Conservation (phyloP, 1,140 invertebrate genomes). For the Drosophila santomea region DNA sequence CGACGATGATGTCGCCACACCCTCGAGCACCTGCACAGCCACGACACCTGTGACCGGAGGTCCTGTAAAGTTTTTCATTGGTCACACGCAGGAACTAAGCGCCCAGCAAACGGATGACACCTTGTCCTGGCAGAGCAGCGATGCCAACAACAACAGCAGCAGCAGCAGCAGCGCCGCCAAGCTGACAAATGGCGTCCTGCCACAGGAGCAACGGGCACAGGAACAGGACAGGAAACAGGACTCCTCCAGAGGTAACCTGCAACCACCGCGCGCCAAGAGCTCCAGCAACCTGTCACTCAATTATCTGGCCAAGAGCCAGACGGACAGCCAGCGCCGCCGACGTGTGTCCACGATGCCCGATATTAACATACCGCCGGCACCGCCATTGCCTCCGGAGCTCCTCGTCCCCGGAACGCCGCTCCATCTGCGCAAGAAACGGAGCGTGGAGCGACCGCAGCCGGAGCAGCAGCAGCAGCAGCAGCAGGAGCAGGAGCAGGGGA, state of each 20-base stretch:
- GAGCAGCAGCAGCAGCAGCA: not conserved
- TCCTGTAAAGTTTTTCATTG: conserved; percentile 82
- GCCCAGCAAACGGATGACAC: conserved; percentile 59
- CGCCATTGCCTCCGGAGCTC: conserved; percentile 65
- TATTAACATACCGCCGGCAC: conserved; percentile 74
- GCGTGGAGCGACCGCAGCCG: conserved; percentile 37
- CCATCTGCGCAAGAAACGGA: conserved; percentile 66
- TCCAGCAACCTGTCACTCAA: conserved; percentile 69
- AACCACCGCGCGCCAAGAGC: conserved; percentile 46
- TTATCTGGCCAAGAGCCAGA: conserved; percentile 62
- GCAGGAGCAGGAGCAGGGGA: too few species aligned
- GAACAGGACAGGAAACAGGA: not conserved
- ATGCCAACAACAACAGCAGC: conserved; percentile 59
- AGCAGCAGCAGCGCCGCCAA: conserved; percentile 35
- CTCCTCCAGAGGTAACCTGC: too few species aligned
- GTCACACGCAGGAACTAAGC: conserved; percentile 73
- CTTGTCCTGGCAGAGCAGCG: conserved; percentile 69
- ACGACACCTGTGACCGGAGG: conserved; percentile 38
- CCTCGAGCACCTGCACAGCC: conserved; percentile 15
- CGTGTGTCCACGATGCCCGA: conserved; percentile 71
- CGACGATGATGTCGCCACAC: conserved; percentile 35
- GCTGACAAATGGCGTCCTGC: conserved; percentile 63
- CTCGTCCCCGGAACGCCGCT: conserved; percentile 62
- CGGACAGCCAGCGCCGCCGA: conserved; percentile 34
- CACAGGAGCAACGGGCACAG: conserved; percentile 20